These are phyloP conservation scores for Cynaeus angustus DNA, from an alignment of 2,888 invertebrate genomes.

Conservation along the genomic window DNA sequence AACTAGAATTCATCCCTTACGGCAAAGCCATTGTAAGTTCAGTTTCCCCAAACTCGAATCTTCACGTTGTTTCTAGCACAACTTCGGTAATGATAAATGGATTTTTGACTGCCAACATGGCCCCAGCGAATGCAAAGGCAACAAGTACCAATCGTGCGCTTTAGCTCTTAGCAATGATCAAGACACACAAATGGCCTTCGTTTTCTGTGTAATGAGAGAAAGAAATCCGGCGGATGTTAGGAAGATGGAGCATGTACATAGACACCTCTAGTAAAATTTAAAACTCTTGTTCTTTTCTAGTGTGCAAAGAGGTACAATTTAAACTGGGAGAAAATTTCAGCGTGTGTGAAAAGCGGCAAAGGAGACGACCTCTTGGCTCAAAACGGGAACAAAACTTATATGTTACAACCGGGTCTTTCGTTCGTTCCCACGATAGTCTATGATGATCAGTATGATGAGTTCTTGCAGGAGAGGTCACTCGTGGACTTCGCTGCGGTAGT, in stretches of 20 bases:
- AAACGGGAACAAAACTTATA: constrained; percentile 68
- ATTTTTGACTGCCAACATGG: constrained; percentile 74
- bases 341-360: constrained; percentile 60
- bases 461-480: constrained; percentile 54
- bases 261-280: not conserved
- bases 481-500: constrained; percentile 57
- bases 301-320: constrained; percentile 64
- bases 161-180: constrained; percentile 66
- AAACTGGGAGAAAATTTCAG: constrained; percentile 57
- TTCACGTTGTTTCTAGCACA: constrained; percentile 45
- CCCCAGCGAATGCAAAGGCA: constrained; percentile 72
- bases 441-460: constrained; percentile 63
- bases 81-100: constrained; percentile 59
- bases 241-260: constrained; percentile 53
- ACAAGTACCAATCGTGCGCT: constrained; percentile 73
- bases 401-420: constrained; percentile 63
- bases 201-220: constrained; percentile 70
- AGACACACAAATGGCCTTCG: constrained; percentile 61
- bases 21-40: constrained; percentile 62
- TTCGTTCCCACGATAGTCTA: constrained; percentile 71
- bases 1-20: constrained; percentile 72
- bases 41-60: not conserved
- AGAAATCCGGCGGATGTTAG: constrained; percentile 53
- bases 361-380: constrained; percentile 67
- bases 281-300: constrained; percentile 61